Evolutionary conservation across 2,888 invertebrate species (phyloP), one percentile per base, ranked within the genome.

Genomic region (Dorcus parallelipipedus): DNA sequence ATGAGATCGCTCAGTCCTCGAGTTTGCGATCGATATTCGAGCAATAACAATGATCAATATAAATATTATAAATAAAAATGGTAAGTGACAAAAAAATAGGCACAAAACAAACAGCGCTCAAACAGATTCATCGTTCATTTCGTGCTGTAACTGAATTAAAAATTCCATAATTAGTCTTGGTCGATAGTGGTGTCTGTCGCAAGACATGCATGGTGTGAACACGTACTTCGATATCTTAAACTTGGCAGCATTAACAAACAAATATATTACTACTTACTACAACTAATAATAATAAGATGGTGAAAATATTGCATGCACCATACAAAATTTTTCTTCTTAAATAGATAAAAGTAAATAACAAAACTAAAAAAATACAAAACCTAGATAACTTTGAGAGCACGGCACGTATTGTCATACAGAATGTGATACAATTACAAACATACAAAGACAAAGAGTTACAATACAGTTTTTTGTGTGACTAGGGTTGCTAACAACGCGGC

Each of bases 201-300:
- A 60, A 59, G 58, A 61, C 64, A 60, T 60, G 62, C 61, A 60
- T 60, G 48, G 39, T 52, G 59, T 60, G 61, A 51, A 58, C 51
- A 56, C 60, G 56, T 60, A 52, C 60, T 51, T 58, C 49, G 59
- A 54, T 78, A 79, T 79, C 79, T 79, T 79, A 79, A 76, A 78
- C 77, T 78, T 75, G 79, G 79, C 79, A 79, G 79, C 79, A 78
- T 78, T 75, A 14, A 78, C 78, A 79, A 77, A 75, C 76, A 75
- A 72, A 74, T 73, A 70, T 68, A 71, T 70, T 69, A 72, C 71
- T 71, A 72, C 69, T 73, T 73, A 71, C 76, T 75, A 76, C 75
- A 74, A 78, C 76, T 76, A 77, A 74, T 71, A 72, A 72, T 69
- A 70, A 69, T 14, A 59, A 72, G 69, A 71, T 69, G 67, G 68